phyloP scores from a whole-genome alignment of 2,888 invertebrate genomes.

The Dolichomitus sp. region DNA sequence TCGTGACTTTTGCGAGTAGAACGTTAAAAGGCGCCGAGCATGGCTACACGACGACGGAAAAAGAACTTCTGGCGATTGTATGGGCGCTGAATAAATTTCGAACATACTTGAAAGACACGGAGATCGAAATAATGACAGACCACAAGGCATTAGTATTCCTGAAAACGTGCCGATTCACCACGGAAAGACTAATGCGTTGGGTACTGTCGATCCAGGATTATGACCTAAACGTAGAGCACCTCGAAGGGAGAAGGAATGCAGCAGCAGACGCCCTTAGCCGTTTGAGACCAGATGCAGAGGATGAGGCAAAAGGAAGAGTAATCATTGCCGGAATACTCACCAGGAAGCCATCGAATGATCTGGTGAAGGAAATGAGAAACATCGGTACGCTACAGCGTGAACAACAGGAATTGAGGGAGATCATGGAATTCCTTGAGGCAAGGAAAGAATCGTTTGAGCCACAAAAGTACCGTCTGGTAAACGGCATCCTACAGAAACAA shows the following conservation, averaged over 20 bases:
- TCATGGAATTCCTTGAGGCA: not conserved
- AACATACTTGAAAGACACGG: conserved; percentile 24
- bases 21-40: conserved; percentile 28
- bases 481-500: not conserved
- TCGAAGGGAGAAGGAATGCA: conserved; percentile 26
- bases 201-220: conserved; percentile 32
- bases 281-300: not conserved
- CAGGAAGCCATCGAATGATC: not conserved
- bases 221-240: conserved; percentile 7
- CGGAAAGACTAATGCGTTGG: conserved; percentile 30
- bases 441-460: too few relatives aligned
- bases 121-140: conserved; percentile 11
- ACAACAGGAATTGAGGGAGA: not conserved
- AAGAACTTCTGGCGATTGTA: conserved; percentile 42
- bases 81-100: conserved; percentile 28
- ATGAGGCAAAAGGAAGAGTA: not conserved
- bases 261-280: not conserved
- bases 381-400: not conserved
- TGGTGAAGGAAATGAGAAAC: not conserved
- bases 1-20: not conserved
- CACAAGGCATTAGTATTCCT: conserved; percentile 48
- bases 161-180: conserved; percentile 13
- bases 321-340: not conserved
- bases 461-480: not conserved
- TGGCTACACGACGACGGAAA: conserved; percentile 37